Evolutionary conservation across 2,113 vertebrate genomes (phyloP).

Genomic region (Stegostoma tigrinum): DNA sequence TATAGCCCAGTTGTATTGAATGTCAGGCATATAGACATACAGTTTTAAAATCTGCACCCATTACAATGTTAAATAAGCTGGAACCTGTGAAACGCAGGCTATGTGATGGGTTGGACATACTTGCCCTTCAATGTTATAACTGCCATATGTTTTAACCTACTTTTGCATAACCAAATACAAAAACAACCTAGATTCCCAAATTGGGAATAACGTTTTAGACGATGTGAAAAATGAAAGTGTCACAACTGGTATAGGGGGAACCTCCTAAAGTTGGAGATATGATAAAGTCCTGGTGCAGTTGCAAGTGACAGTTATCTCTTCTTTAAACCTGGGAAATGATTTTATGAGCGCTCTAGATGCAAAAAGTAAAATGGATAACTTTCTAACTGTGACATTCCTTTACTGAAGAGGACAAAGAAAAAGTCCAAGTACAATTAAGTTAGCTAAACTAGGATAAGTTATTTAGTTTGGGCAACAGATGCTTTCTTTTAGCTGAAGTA

Average conservation of each 20-base stretch:
- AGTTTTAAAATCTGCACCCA: neutral
- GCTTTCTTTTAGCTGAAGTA: neutral
- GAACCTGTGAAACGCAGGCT: neutral
- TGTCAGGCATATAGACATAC: neutral
- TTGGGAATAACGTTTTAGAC: neutral
- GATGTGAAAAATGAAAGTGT: neutral
- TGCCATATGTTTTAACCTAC: neutral
- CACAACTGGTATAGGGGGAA: neutral
- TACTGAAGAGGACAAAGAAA: neutral
- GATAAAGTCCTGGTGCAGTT: neutral
- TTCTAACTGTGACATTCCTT: neutral
- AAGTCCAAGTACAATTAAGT: neutral
- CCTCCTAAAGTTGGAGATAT: neutral
- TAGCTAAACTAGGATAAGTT: neutral
- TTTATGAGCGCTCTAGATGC: neutral
- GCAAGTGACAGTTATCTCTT: neutral
- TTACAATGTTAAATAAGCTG: neutral
- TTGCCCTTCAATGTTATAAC: neutral
- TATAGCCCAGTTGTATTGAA: neutral
- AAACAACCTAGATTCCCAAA: neutral
- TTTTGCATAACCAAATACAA: neutral
- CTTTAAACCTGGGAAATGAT: neutral
- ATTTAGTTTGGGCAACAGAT: neutral
- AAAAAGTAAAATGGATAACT: neutral
- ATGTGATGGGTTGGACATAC: neutral